Evolutionary conservation across 2,888 invertebrate species (phyloP), one percentile per base, ranked within the genome.

Genomic region (Cheilosia scutellata): DNA sequence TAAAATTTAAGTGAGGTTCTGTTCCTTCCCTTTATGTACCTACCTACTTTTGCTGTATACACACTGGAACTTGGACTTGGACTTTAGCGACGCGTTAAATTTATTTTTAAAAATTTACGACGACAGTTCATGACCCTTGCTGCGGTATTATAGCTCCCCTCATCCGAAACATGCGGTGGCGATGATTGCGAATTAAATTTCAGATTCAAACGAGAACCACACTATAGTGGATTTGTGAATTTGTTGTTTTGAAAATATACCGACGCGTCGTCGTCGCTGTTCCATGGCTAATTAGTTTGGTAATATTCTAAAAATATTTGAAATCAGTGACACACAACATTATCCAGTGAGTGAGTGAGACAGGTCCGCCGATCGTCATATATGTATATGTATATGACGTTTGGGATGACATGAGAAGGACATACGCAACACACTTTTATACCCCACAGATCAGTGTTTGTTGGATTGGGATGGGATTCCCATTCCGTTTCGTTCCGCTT

Each of bases 231-330:
- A 51, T 66, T 76, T 75, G 9, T 33, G 47, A 40, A 29, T 66
- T 65, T 6, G 60, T 25, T 58, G 4, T 58, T 72, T 57, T 47
- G 72, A 65, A 58, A 49, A 51, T 49, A 33, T 70, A 40, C 27
- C 49, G 27, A 29, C 51, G 53, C 49, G 27, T 40, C 51, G 53
- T 65, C 33, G 33, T 29, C 31, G 40, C 68, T 57, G 75, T 55
- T 75, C 74, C 79, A 65, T 57, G 87, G 75, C 66, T 75, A 87
- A 78, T 79, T 87, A 74, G 49, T 77, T 87, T 68, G 70, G 83
- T 87, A 84, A 83, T 84, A 9, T 76, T 76, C 78, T 87, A 83
- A 83, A 87, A 87, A 83, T 87, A 79, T 62, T 33, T 40, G 58
- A 33, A 55, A 57, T 42, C 71, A 72, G 72, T 82, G 80, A 76